These are phyloP conservation scores for Pseudopleuronectes americanus DNA, from an alignment of 2,797 vertebrate species.

Conservation along the genomic window DNA sequence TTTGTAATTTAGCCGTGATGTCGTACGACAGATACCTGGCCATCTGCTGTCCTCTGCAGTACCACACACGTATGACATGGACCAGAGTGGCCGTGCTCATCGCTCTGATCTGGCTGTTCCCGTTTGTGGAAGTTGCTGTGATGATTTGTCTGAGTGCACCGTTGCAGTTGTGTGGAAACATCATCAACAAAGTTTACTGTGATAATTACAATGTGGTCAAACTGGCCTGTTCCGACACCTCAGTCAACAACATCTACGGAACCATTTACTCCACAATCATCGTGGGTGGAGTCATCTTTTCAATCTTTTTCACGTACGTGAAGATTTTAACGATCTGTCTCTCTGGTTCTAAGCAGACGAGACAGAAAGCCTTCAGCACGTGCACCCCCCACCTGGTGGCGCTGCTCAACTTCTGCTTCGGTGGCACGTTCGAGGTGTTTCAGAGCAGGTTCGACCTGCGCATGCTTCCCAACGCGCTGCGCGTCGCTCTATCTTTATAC, in stretches of 20 bases:
- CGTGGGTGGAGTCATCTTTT: too few species aligned
- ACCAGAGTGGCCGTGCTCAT: not conserved
- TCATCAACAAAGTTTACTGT: constrained; percentile 47
- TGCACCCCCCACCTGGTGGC: constrained; percentile 42
- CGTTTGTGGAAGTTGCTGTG: not conserved
- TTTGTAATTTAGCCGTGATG: constrained; percentile 64
- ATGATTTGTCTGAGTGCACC: not conserved
- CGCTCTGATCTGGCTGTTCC: constrained; percentile 7
- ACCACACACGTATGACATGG: constrained; percentile 27
- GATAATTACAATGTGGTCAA: constrained; percentile 40
- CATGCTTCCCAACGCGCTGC: not conserved
- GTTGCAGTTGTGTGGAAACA: constrained; percentile 34
- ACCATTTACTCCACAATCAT: not conserved
- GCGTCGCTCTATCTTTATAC: constrained; percentile 39
- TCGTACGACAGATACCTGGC: constrained; percentile 66
- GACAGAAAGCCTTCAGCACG: constrained; percentile 47
- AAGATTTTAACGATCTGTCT: constrained; percentile 52
- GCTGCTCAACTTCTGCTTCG: constrained; percentile 23
- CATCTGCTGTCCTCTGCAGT: constrained; percentile 58
- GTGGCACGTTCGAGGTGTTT: not conserved
- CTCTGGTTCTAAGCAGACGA: constrained; percentile 20
- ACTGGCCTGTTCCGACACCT: constrained; percentile 46
- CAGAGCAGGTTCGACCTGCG: constrained; percentile 34
- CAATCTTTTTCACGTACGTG: constrained; percentile 45
- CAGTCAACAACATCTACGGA: constrained; percentile 32